Evolutionary conservation across 35 echinoderm and acorn worm species (phyloP), one percentile per base, ranked within the genome.

Genomic region (Ophiothrix spiculata): DNA sequence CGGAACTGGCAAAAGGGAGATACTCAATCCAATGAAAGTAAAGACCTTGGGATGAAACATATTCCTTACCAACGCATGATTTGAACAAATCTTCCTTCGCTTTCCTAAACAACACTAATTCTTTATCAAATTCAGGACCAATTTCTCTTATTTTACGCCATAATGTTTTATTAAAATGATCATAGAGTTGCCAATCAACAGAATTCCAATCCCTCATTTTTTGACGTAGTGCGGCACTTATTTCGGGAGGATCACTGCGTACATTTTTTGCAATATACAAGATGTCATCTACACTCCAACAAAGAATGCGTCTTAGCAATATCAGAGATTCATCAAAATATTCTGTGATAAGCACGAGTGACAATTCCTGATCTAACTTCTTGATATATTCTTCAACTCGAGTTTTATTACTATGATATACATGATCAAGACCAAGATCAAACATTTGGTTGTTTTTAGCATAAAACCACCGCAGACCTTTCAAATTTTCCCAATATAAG

Each of bases 81-180:
- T 90, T 39, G 49, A 93, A 86, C 0, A 84, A 39, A 19, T 86
- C 63, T 10, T 41, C 32, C 33, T 83, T 39, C 35, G 32, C n/a
- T 21, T 75, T 36, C 3, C 86, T 56, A 60, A 97, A 97, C 23
- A 64, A 21, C 16, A 39, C 31, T 39, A 97, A 81, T 19, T 97
- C 94, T 32, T 40, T 15, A 14, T 64, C 28, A 64, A 97, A 97
- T 13, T 36, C 38, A 12, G 87, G 83, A 32, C 94, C 94, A 49
- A 90, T 93, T 35, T 87, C 49, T 6, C 54, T 36, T 6, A 97
- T 90, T 46, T 90, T 93, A 8, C 81, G n/a, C 94, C 94, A 97
- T 4, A 97, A 82, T 35, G 87, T 90, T 28, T 41, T 13, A 75
- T 97, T 97, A 39, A 97, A 93, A 78, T 93, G 78, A 15, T 90